A percentile compares a stretch with the other conserved stretches of the same genome.
Conservation (phyloP, 2,888 invertebrate genomes). For the Melikaiella ostensackeni region DNA sequence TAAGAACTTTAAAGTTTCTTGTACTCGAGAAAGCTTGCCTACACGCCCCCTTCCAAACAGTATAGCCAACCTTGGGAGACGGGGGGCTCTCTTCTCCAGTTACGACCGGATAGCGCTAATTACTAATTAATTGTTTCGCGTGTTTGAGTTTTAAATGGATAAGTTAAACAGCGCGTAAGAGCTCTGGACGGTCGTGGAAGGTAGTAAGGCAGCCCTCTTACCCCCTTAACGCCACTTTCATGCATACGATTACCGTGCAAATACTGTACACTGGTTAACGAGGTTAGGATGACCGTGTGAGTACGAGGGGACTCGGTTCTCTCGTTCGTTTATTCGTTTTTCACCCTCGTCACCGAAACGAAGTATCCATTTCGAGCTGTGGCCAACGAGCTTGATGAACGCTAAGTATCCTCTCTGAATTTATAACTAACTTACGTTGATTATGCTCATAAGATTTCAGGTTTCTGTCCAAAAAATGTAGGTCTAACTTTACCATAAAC, state of each 20-base stretch:
- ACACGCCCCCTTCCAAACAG: conserved; percentile 49
- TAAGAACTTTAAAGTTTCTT: conserved; percentile 75
- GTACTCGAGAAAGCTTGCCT: conserved; percentile 61
- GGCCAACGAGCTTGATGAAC: conserved; percentile 50
- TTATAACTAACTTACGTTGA: conserved; percentile 23
- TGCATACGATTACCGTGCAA: conserved; percentile 50
- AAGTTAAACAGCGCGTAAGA: conserved; percentile 72
- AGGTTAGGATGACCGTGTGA: conserved; percentile 66
- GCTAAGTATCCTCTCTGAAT: conserved; percentile 27
- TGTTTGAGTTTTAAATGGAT: conserved; percentile 75
- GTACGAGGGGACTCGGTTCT: conserved; percentile 51
- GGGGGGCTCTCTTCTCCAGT: conserved; percentile 53
- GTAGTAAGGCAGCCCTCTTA: conserved; percentile 51
- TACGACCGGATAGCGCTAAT: conserved; percentile 69
- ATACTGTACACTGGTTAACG: conserved; percentile 60
- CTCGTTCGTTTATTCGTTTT: conserved; percentile 65
- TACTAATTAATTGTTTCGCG: conserved; percentile 76
- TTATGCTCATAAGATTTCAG: neutral
- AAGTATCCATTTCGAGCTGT: conserved; percentile 55
- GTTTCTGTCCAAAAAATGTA: neutral
- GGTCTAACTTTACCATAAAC: too few relatives aligned
- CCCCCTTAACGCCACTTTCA: conserved; percentile 56
- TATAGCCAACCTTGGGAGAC: conserved; percentile 57
- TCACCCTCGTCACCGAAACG: conserved; percentile 62
- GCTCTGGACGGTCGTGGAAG: conserved; percentile 52